These are phyloP conservation scores for Eupithecia subfuscata DNA, from an alignment of 2,888 invertebrate species.

Conservation along the genomic window DNA sequence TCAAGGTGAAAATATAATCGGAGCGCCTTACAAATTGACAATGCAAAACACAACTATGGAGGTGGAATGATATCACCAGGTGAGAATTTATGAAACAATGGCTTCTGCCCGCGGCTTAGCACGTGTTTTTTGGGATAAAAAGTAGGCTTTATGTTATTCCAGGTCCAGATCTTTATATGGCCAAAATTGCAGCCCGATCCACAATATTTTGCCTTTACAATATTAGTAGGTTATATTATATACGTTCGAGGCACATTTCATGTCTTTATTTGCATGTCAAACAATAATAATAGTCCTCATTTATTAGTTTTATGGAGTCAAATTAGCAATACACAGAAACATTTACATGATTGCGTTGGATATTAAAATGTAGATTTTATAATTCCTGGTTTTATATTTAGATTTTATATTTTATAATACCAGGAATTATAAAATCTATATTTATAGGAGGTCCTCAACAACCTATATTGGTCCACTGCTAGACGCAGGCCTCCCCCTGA, in stretches of 20 bases:
- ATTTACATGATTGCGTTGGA: not conserved
- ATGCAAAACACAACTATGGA: constrained; percentile 22
- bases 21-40: constrained; percentile 30
- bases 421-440: too few species aligned
- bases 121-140: too few species aligned
- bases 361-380: not conserved
- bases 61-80: constrained; percentile 17
- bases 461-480: too few species aligned
- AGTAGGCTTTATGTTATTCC: too few species aligned
- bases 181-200: too few species aligned
- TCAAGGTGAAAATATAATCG: not conserved
- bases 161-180: too few species aligned
- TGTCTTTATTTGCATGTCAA: constrained; percentile 10
- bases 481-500: too few species aligned
- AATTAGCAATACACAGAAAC: constrained; percentile 13
- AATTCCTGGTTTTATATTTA: not conserved
- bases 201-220: too few species aligned
- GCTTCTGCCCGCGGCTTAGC: too few species aligned
- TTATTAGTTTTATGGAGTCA: constrained; percentile 7
- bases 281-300: not conserved
- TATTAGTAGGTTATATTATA: too few species aligned
- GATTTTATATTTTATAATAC: too few species aligned
- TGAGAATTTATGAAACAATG: not conserved
- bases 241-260: not conserved
- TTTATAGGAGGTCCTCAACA: too few species aligned